Evolutionary conservation across 2,888 invertebrate species (phyloP).

Genomic region (Pimpla rufipes): DNA sequence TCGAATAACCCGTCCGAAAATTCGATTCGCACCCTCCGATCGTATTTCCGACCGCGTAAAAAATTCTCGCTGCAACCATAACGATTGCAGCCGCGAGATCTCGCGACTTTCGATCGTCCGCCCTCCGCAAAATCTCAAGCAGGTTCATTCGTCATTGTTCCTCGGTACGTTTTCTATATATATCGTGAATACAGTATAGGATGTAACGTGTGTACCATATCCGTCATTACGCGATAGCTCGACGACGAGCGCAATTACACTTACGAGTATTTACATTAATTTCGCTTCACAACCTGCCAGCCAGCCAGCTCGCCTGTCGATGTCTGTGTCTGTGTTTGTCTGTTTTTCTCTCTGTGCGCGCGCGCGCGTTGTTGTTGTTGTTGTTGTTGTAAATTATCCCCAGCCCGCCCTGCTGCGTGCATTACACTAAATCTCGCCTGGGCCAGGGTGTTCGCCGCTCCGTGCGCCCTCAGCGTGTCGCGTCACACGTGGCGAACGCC

Average conservation of each 20-base stretch:
- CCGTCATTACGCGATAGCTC: conserved; percentile 52
- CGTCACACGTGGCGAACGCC: not conserved
- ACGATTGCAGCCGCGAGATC: not conserved
- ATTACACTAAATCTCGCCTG: conserved; percentile 25
- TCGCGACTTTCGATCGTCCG: not conserved
- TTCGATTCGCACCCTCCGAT: too few species aligned
- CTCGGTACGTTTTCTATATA: conserved; percentile 38
- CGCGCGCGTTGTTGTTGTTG: too few species aligned
- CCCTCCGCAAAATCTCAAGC: conserved; percentile 9
- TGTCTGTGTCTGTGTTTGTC: conserved; percentile 28
- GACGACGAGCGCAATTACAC: conserved; percentile 66
- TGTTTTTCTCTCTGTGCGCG: too few species aligned
- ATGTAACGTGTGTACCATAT: conserved; percentile 50
- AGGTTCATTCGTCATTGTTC: conserved; percentile 22
- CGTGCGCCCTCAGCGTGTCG: not conserved
- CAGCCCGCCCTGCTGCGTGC: too few species aligned
- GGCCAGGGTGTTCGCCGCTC: not conserved
- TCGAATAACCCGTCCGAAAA: too few species aligned
- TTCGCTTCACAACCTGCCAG: conserved; percentile 63
- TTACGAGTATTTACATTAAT: conserved; percentile 69
- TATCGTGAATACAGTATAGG: conserved; percentile 23
- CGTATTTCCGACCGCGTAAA: too few species aligned
- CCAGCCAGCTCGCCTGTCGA: conserved; percentile 21
- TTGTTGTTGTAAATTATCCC: too few species aligned
- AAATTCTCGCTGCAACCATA: not conserved